These are phyloP conservation scores for Cheilosia pagana DNA, from an alignment of 2,888 invertebrate species.

Conservation along the genomic window DNA sequence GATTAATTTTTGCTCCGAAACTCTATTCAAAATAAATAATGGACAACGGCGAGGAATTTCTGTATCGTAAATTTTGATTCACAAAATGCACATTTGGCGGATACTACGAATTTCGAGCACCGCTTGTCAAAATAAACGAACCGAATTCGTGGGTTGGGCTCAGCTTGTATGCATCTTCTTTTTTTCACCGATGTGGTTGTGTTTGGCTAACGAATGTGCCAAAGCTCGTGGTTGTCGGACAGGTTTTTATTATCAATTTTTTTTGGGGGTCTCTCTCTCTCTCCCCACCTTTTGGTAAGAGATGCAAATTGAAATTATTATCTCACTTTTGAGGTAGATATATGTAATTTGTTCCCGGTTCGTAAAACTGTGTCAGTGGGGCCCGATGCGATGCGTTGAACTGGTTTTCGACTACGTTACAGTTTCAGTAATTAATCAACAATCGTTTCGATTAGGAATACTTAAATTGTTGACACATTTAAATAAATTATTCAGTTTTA, in stretches of 20 bases:
- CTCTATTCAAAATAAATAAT: slow-evolving; percentile 37
- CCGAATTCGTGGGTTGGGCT: slow-evolving; percentile 56
- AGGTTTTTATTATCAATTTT: slow-evolving; percentile 41
- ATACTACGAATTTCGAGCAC: slow-evolving; percentile 42
- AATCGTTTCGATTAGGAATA: neutral
- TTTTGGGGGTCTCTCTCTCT: neutral
- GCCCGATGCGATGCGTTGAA: neutral
- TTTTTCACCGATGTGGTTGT: neutral
- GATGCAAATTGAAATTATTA: slow-evolving; percentile 36
- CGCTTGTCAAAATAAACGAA: slow-evolving; percentile 32
- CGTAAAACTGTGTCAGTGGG: slow-evolving; percentile 46
- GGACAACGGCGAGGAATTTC: slow-evolving; percentile 25
- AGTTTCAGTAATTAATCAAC: neutral
- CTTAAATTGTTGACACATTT: slow-evolving; percentile 15
- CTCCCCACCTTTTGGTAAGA: neutral
- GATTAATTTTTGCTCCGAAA: slow-evolving; percentile 16
- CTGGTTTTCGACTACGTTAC: slow-evolving; percentile 12
- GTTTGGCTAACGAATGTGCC: slow-evolving; percentile 47
- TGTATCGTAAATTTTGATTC: slow-evolving; percentile 32
- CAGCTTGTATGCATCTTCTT: slow-evolving; percentile 39
- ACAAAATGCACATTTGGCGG: slow-evolving; percentile 50
- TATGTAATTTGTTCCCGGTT: slow-evolving; percentile 40
- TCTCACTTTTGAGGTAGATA: slow-evolving; percentile 20
- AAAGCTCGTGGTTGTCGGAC: slow-evolving; percentile 44
- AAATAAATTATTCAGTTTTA: slow-evolving; percentile 1